Percentiles rank a stretch among this genome's conserved stretches.
phyloP scores from a whole-genome alignment of 2,888 invertebrate species.

The Papilio demoleus region DNA sequence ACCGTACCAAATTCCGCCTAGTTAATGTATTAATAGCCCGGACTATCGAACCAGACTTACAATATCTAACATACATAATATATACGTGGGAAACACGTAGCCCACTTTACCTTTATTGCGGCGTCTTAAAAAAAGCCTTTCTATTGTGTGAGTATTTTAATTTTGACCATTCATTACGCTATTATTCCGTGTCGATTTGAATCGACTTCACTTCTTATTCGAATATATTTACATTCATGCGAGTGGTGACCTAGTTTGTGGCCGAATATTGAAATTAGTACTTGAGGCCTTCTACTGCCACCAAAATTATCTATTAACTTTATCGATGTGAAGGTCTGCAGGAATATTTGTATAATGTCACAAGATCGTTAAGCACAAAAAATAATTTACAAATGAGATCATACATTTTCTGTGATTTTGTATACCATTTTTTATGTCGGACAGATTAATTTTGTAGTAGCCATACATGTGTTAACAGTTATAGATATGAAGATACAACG shows the following conservation, averaged over 20 bases:
- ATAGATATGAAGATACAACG: not conserved
- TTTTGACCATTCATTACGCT: slow-evolving; percentile 35
- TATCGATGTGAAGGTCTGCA: slow-evolving; percentile 5
- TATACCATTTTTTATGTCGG: not conserved
- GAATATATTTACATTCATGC: slow-evolving; percentile 39
- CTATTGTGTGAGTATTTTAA: slow-evolving; percentile 34
- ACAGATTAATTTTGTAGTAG: no score
- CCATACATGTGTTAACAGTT: no score
- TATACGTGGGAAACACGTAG: slow-evolving; percentile 51
- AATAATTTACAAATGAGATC: not conserved
- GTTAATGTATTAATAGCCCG: slow-evolving; percentile 59
- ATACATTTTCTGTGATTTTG: not conserved
- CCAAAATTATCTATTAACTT: slow-evolving; percentile 25
- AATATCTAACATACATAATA: slow-evolving; percentile 45
- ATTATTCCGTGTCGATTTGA: slow-evolving; percentile 33
- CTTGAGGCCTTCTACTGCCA: slow-evolving; percentile 29
- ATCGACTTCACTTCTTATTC: slow-evolving; percentile 35
- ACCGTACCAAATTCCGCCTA: slow-evolving; percentile 68
- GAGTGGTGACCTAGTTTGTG: slow-evolving; percentile 35
- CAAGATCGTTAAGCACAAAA: not conserved
- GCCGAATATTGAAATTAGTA: slow-evolving; percentile 38
- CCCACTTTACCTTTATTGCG: slow-evolving; percentile 46
- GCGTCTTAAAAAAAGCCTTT: slow-evolving; percentile 31
- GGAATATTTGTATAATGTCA: not conserved
- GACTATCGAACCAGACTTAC: slow-evolving; percentile 57